Conservation (phyloP, 2,888 invertebrate species). For the Andrena bicolor region DNA sequence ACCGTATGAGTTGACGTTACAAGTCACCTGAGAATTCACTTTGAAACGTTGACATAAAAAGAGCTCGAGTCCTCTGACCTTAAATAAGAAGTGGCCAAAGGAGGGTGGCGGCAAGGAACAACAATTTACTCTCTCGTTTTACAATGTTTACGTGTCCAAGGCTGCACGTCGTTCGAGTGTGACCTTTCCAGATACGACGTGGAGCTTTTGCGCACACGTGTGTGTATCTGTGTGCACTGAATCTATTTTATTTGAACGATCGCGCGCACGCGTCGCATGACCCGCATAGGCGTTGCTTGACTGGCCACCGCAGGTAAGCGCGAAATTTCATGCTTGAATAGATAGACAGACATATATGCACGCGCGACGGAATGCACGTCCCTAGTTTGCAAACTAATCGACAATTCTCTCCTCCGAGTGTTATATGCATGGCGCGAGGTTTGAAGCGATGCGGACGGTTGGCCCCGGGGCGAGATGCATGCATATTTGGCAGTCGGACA, state of each 20-base stretch:
- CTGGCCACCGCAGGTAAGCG: conserved; percentile 61
- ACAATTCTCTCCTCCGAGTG: conserved; percentile 80
- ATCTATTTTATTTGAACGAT: conserved; percentile 27
- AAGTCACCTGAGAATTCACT: background rate
- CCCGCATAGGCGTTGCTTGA: conserved; percentile 18
- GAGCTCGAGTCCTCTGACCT: too few species aligned
- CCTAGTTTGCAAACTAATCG: conserved; percentile 82
- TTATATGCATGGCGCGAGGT: conserved; percentile 79
- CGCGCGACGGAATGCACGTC: conserved; percentile 71
- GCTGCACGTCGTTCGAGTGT: conserved; percentile 17
- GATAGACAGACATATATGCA: conserved; percentile 63
- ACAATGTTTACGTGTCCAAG: conserved; percentile 10
- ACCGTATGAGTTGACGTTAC: background rate
- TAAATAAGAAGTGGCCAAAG: too few species aligned
- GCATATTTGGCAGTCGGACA: conserved; percentile 83
- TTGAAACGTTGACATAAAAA: background rate
- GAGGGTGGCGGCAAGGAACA: conserved; percentile 5
- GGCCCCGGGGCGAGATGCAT: conserved; percentile 81
- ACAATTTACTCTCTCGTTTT: conserved; percentile 1
- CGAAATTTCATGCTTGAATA: conserved; percentile 69
- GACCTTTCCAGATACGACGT: background rate
- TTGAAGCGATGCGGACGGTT: conserved; percentile 75
- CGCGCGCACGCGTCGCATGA: conserved; percentile 1
- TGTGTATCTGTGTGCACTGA: background rate
- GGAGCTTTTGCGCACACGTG: background rate